Evolutionary conservation across 2,113 vertebrate genomes (phyloP).

Genomic region (Himantopus leucocephalus): DNA sequence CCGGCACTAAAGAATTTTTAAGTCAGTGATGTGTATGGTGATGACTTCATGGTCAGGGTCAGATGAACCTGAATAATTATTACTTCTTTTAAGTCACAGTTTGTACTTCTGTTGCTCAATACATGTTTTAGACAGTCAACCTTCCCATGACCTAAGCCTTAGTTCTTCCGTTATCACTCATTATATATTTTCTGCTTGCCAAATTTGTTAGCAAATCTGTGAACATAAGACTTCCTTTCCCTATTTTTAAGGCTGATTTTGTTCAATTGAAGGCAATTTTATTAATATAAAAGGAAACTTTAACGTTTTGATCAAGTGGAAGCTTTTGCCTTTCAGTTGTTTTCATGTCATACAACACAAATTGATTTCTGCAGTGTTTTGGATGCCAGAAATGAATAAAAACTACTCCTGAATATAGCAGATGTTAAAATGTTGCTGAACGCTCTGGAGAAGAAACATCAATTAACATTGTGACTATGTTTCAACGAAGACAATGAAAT

Average conservation of each 20-base stretch:
- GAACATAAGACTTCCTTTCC: background rate
- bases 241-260: background rate
- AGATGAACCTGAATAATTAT: background rate
- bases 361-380: background rate
- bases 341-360: background rate
- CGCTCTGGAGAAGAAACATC: background rate
- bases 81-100: background rate
- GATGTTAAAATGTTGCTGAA: slow-evolving; percentile 16
- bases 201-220: background rate
- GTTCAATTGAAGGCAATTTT: background rate
- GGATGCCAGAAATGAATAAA: background rate
- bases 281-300: background rate
- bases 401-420: background rate
- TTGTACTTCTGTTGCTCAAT: background rate
- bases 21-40: background rate
- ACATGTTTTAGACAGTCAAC: rapidly evolving
- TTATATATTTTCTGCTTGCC: background rate
- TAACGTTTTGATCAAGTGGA: background rate
- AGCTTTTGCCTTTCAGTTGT: background rate
- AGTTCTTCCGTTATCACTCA: background rate
- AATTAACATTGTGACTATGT: background rate
- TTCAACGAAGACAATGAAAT: background rate
- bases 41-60: background rate
- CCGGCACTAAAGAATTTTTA: background rate
- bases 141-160: background rate